phyloP scores from a whole-genome alignment of 2,888 invertebrate species.

The Protophormia terraenovae region DNA sequence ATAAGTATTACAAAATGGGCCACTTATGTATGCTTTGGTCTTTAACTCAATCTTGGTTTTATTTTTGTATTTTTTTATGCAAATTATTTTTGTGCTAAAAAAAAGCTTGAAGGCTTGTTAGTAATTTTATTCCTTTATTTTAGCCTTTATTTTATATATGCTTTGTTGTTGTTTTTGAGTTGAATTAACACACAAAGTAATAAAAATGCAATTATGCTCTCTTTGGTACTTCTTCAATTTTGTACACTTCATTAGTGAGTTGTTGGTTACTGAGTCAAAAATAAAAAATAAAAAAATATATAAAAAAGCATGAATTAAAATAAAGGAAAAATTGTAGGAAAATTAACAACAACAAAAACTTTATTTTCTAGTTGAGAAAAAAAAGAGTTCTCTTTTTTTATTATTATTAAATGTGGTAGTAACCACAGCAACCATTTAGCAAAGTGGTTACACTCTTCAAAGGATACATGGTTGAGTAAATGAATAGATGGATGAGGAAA shows the following conservation, averaged over 20 bases:
- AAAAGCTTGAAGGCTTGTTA: slow-evolving; percentile 56
- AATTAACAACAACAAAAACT: slow-evolving; percentile 22
- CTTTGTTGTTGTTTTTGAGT: slow-evolving; percentile 18
- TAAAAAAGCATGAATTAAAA: slow-evolving; percentile 38
- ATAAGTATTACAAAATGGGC: slow-evolving; percentile 37
- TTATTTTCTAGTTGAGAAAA: slow-evolving; percentile 26
- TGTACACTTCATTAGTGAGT: slow-evolving; percentile 66
- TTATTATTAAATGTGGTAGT: slow-evolving; percentile 54
- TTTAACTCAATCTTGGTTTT: slow-evolving; percentile 30
- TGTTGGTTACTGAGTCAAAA: slow-evolving; percentile 40
- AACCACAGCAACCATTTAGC: slow-evolving; percentile 63
- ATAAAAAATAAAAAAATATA: neutral
- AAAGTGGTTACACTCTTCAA: slow-evolving; percentile 60
- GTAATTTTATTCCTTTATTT: slow-evolving; percentile 59
- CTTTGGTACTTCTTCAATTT: slow-evolving; percentile 63
- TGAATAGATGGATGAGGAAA: neutral
- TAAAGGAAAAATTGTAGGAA: slow-evolving; percentile 31
- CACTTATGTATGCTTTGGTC: slow-evolving; percentile 28
- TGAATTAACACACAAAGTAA: slow-evolving; percentile 68
- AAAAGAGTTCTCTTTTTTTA: slow-evolving; percentile 41
- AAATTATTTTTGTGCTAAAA: slow-evolving; percentile 55
- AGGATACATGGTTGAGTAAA: slow-evolving; percentile 27
- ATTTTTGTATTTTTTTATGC: slow-evolving; percentile 54
- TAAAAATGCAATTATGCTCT: slow-evolving; percentile 70
- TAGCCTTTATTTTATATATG: slow-evolving; percentile 34